Conservation (phyloP, 1,140 invertebrate genomes). For the Euschistus heros region DNA sequence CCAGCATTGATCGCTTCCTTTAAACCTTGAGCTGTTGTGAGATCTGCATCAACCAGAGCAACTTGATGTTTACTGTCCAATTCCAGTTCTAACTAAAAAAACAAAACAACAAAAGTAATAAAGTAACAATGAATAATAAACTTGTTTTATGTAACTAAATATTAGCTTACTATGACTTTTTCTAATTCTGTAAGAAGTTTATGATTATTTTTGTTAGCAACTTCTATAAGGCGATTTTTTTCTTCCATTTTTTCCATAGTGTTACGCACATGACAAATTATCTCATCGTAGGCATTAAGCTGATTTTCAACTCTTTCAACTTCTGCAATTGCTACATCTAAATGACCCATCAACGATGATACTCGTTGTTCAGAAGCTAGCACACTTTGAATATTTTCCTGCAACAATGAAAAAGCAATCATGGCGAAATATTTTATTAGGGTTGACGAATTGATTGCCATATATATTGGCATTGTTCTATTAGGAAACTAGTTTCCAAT, state of each 20-base stretch:
- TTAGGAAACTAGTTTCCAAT: too few relatives aligned
- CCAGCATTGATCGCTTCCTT: slow-evolving; percentile 68
- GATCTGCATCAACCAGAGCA: slow-evolving; percentile 60
- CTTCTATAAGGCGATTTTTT: slow-evolving; percentile 80
- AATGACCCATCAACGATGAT: slow-evolving; percentile 68
- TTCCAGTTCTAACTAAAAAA: slow-evolving; percentile 54
- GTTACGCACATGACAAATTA: slow-evolving; percentile 67
- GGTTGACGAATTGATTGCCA: not conserved
- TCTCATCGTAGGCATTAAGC: slow-evolving; percentile 65
- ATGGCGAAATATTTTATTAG: not conserved
- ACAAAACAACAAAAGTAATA: slow-evolving; percentile 1
- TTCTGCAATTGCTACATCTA: slow-evolving; percentile 68
- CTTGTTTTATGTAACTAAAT: not conserved
- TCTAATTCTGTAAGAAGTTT: slow-evolving; percentile 67
- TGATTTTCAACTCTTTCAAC: slow-evolving; percentile 62
- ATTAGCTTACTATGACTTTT: slow-evolving; percentile 55
- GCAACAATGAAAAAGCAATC: slow-evolving; percentile 29
- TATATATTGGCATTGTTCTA: not conserved
- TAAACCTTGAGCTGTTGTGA: slow-evolving; percentile 57
- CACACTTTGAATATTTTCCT: slow-evolving; percentile 78
- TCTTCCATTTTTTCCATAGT: slow-evolving; percentile 84
- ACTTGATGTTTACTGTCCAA: slow-evolving; percentile 56
- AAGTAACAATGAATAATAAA: not conserved
- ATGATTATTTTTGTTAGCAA: slow-evolving; percentile 74
- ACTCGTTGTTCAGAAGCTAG: slow-evolving; percentile 75